These are phyloP conservation scores for Neuroscelio doddi DNA, from an alignment of 2,888 invertebrate species.

Conservation along the genomic window DNA sequence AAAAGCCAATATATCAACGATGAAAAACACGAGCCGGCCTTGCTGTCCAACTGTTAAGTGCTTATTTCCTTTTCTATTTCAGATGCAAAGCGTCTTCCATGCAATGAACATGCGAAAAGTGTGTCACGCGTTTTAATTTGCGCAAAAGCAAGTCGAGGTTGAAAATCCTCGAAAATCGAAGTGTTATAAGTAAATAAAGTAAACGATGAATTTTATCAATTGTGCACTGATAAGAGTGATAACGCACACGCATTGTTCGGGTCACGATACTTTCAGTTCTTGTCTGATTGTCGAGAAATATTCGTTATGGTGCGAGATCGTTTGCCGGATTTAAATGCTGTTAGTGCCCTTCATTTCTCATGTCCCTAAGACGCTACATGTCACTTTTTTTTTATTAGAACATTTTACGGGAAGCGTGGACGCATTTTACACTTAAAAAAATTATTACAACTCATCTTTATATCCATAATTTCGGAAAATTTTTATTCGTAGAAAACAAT, in stretches of 20 bases:
- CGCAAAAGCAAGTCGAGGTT: not conserved
- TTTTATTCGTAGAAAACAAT: too few relatives aligned
- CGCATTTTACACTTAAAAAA: too few relatives aligned
- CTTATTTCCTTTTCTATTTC: constrained; percentile 64
- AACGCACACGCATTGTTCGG: constrained; percentile 45
- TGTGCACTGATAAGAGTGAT: constrained; percentile 65
- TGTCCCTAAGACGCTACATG: too few relatives aligned
- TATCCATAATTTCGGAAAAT: too few relatives aligned
- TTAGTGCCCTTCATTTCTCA: constrained; percentile 52
- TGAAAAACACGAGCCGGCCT: constrained; percentile 40
- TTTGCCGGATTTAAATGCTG: constrained; percentile 65
- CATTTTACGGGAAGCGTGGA: not conserved
- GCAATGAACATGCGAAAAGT: constrained; percentile 42
- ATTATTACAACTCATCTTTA: too few relatives aligned
- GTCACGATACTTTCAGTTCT: constrained; percentile 48
- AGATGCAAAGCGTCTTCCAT: constrained; percentile 60
- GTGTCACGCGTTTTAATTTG: constrained; percentile 38
- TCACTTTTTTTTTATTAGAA: not conserved
- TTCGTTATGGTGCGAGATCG: constrained; percentile 68
- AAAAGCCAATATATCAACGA: constrained; percentile 34
- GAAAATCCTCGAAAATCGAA: constrained; percentile 5
- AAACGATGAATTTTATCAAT: constrained; percentile 50
- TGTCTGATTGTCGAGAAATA: constrained; percentile 38
- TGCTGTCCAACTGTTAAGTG: constrained; percentile 53
- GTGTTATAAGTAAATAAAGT: constrained; percentile 12